Conservation (phyloP, 1,140 invertebrate species). For the Pomphorhynchus laevis region DNA sequence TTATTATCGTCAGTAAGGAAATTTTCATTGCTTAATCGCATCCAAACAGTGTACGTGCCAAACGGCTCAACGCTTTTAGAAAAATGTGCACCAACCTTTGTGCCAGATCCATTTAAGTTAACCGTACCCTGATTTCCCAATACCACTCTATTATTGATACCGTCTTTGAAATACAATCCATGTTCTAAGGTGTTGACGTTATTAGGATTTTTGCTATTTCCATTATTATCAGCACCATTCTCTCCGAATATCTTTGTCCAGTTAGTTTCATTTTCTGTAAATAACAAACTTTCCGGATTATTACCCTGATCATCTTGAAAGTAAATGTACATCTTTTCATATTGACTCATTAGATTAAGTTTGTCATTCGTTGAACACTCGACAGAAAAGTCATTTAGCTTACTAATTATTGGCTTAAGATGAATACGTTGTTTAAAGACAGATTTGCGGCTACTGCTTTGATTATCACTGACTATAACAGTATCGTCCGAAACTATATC, state of each 20-base stretch:
- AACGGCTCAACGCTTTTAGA: conserved; percentile 14
- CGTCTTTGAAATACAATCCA: conserved; percentile 17
- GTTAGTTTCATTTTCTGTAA: conserved; percentile 21
- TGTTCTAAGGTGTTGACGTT: no score
- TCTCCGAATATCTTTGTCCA: conserved; percentile 13
- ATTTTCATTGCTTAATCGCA: conserved; percentile 12
- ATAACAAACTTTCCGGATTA: conserved; percentile 14
- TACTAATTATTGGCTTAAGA: conserved; percentile 3
- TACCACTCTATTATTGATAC: conserved; percentile 19
- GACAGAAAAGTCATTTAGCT: conserved; percentile 11
- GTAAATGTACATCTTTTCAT: conserved; percentile 13
- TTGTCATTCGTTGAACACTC: neutral
- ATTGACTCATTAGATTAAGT: conserved; percentile 10
- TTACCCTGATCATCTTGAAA: conserved; percentile 12
- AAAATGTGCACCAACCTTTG: conserved; percentile 19
- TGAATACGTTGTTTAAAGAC: neutral
- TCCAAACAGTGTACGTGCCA: conserved; percentile 15
- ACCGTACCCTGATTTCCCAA: conserved; percentile 15
- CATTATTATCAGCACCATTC: conserved; percentile 4
- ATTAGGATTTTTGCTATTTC: no score
- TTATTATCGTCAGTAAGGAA: conserved; percentile 8
- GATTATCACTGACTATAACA: conserved; percentile 2
- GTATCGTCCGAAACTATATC: conserved; percentile 10
- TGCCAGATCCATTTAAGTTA: conserved; percentile 16
- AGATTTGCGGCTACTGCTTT: neutral